Conservation (phyloP, 2,888 invertebrate species). For the Andrena dorsata region DNA sequence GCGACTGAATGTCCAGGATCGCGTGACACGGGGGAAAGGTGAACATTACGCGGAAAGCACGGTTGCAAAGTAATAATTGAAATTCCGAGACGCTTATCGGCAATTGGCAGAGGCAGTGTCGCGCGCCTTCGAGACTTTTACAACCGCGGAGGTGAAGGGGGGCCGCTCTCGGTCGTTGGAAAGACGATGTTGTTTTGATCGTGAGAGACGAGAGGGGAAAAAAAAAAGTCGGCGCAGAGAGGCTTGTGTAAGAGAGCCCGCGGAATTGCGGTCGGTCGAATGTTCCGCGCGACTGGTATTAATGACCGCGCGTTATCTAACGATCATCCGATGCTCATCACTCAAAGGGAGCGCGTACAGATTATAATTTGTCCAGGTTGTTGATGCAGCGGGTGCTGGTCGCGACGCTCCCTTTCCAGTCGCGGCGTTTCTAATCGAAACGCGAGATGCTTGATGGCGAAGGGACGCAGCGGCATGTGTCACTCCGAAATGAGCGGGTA, state of each 20-base stretch:
- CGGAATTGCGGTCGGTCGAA: conserved; percentile 1
- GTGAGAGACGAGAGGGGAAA: background rate
- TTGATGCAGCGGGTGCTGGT: background rate
- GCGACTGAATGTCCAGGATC: background rate
- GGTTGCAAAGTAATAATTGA: background rate
- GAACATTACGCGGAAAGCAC: background rate
- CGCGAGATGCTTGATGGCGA: background rate
- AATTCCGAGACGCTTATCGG: background rate
- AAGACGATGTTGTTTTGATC: background rate
- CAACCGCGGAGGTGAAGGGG: background rate
- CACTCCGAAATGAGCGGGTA: too few species aligned
- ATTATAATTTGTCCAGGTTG: background rate
- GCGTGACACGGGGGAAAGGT: background rate
- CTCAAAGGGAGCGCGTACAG: background rate
- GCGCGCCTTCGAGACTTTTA: background rate
- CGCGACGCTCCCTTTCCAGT: background rate
- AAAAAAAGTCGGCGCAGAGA: background rate
- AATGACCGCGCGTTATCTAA: conserved; percentile 25
- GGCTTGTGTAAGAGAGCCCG: background rate
- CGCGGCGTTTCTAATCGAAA: background rate
- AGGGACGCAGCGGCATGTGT: background rate
- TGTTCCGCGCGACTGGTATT: conserved; percentile 3
- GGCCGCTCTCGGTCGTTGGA: background rate
- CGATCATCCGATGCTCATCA: background rate
- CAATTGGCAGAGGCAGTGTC: background rate